These are phyloP conservation scores for Anguilla marmorata DNA, from an alignment of 2,797 vertebrate genomes.

Conservation along the genomic window DNA sequence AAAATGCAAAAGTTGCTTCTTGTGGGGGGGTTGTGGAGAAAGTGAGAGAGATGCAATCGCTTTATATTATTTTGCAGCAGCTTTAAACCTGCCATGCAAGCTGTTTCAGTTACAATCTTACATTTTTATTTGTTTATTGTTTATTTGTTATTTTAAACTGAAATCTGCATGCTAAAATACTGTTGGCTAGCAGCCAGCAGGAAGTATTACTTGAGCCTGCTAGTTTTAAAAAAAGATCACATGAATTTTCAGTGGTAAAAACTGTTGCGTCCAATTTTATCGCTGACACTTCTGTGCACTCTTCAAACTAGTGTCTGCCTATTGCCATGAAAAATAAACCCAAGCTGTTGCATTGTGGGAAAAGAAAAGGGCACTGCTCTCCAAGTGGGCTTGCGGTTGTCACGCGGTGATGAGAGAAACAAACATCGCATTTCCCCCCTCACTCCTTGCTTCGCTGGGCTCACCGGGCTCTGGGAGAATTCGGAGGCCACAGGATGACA, in stretches of 20 bases:
- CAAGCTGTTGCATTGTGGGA: neutral
- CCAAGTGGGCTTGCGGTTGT: neutral
- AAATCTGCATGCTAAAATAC: neutral
- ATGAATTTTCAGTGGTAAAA: neutral
- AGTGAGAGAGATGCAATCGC: no score
- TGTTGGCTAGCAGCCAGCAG: neutral
- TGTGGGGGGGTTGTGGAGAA: no score
- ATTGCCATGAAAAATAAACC: neutral
- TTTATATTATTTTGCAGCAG: neutral
- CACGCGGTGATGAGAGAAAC: neutral
- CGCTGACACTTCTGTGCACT: neutral
- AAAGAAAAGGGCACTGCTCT: slow-evolving; percentile 2
- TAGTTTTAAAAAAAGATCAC: neutral
- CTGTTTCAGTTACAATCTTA: neutral
- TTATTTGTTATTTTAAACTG: neutral
- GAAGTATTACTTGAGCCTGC: neutral
- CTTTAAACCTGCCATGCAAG: neutral
- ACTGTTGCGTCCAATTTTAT: neutral
- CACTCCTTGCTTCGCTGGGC: no score
- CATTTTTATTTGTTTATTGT: slow-evolving; percentile 15
- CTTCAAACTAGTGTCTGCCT: slow-evolving; percentile 12
- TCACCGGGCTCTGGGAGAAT: neutral
- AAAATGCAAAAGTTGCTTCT: no score
- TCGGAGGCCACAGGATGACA: neutral
- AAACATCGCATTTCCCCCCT: neutral